A percentile compares a stretch with the other conserved stretches of the same genome.
Evolutionary conservation across 2,888 invertebrate genomes (phyloP).

Genomic region (Leucozona laternaria): DNA sequence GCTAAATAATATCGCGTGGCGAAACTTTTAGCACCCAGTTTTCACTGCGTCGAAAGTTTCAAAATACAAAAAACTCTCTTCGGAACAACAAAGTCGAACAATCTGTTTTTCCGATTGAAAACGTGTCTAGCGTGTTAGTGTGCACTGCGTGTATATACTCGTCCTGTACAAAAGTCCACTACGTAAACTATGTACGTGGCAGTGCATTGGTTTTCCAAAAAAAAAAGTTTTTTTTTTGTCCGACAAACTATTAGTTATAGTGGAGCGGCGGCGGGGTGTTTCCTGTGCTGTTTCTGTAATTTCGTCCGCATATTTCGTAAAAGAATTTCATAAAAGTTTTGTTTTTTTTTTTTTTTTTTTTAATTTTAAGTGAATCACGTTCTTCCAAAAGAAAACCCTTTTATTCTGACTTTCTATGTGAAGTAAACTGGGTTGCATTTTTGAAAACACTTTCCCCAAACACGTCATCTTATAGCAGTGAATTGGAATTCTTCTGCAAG

Average conservation of each 20-base stretch:
- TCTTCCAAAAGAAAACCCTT: background rate
- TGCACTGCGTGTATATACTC: background rate
- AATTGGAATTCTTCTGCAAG: slow-evolving; percentile 2
- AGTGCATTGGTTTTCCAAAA: slow-evolving; percentile 4
- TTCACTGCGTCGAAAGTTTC: background rate
- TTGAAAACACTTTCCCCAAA: slow-evolving; percentile 1
- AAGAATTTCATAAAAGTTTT: slow-evolving; percentile 12
- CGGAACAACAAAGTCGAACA: slow-evolving; percentile 12
- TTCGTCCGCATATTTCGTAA: slow-evolving; percentile 2
- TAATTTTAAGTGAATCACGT: slow-evolving; percentile 13
- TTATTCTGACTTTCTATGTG: background rate
- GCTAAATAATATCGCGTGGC: background rate
- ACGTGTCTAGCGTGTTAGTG: slow-evolving; percentile 38
- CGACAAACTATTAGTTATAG: slow-evolving; percentile 10
- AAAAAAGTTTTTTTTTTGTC: slow-evolving; percentile 3
- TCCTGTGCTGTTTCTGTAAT: slow-evolving; percentile 4
- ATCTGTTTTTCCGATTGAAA: slow-evolving; percentile 20
- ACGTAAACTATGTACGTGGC: slow-evolving; percentile 39
- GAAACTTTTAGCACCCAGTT: background rate
- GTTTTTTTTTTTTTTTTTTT: background rate
- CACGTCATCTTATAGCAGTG: background rate
- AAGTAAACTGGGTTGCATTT: background rate
- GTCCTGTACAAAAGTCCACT: slow-evolving; percentile 6
- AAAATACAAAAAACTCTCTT: background rate
- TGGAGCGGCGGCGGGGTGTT: background rate